Percentiles rank a stretch among this genome's conserved stretches.
Conservation (phyloP, 2,888 invertebrate genomes). For the Napeogenes sylphis region DNA sequence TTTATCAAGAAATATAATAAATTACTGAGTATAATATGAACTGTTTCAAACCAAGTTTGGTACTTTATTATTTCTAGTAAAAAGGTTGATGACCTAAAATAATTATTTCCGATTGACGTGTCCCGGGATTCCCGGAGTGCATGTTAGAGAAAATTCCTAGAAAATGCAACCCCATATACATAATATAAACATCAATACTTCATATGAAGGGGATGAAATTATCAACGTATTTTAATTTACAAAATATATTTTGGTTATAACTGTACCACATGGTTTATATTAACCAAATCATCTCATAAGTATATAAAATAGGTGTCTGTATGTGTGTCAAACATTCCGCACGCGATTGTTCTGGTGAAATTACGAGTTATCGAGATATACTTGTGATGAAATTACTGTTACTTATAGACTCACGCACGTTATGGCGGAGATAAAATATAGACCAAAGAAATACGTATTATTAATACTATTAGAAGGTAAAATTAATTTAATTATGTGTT, state of each 20-base stretch:
- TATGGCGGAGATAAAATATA: conserved; percentile 3
- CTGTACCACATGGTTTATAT: no score
- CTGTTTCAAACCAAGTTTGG: no score
- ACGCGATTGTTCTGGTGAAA: conserved; percentile 40
- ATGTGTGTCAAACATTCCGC: conserved; percentile 36
- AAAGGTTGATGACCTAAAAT: conserved; percentile 1
- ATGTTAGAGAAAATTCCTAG: background rate
- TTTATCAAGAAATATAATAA: background rate
- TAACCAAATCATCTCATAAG: no score
- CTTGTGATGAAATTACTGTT: conserved; percentile 29
- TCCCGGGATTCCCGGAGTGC: conserved; percentile 20
- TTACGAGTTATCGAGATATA: conserved; percentile 31
- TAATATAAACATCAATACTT: no score
- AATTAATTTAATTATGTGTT: no score
- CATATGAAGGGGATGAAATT: no score
- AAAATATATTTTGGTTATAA: no score
- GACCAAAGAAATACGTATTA: background rate
- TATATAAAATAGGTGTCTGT: conserved; percentile 4
- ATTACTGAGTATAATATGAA: background rate
- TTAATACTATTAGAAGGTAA: no score
- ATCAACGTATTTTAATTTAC: no score
- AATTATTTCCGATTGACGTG: conserved; percentile 20
- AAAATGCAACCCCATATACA: no score
- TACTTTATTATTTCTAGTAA: no score
- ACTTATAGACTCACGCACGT: conserved; percentile 23